Base-by-base conservation (phyloP, 1,140 invertebrate species). In the Nasonia giraulti region DNA sequence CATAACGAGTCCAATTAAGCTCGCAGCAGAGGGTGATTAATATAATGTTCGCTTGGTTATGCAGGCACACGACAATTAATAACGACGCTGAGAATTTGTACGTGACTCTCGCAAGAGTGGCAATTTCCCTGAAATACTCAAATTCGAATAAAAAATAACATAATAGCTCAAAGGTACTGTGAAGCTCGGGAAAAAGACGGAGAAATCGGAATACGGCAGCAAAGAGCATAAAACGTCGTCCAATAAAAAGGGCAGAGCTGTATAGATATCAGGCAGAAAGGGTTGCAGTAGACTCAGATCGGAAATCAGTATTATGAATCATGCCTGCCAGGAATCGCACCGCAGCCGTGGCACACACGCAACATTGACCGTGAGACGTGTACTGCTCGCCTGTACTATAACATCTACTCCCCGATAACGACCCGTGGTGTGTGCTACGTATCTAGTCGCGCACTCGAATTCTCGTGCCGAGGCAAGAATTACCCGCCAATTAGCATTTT, bases 281-380 rank as follows among this genome's bases (percentile, higher is more conserved):
- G 37, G 40, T 20, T 20, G 55, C 17, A 17, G 55, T 6, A n/a
- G 55, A 20, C 55, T 62, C 55, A 62, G 55, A 20, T 55, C 11
- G 69, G 69, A 82, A 82, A 82, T 82, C 80, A 82, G 50, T 75
- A 75, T 82, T 82, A 76, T 75, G 81, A 82, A 82, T 82, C 62
- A 82, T 82, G 81, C 50, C 76, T 82, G 10, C 23, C 20, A 6
- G 20, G 11, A 80, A 69, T 74, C 23, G 80, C 73, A 31, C 40
- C 44, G 44, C 12, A n/a, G 23, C n/a, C 4, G 12, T 14, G 31
- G 50, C 73, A 20, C 27, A 33, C 73, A 76, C 69, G 81, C 71
- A 12, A 68, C 47, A 82, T 82, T 73, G 80, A 82, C 62, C 40
- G 69, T 12, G 44, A 62, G 20, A n/a, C 55, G n/a, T n/a, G 7